Evolutionary conservation across 2,797 vertebrate species (phyloP).

Genomic region (Onychomys torridus): DNA sequence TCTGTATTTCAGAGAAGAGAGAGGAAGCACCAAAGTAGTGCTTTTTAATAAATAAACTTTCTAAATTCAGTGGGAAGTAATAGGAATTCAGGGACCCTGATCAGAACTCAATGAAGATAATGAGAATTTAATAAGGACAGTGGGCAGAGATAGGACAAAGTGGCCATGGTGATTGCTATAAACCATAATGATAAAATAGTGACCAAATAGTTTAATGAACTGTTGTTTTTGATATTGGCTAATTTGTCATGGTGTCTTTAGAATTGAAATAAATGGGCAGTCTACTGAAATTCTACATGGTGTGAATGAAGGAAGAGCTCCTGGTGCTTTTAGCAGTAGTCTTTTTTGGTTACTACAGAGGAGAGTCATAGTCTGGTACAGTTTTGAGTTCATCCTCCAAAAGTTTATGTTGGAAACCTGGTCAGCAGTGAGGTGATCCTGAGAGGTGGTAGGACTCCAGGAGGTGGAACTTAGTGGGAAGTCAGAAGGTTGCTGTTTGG

Average conservation of each 20-base stretch:
- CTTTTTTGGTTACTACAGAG: neutral
- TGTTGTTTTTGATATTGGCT: conserved; percentile 20
- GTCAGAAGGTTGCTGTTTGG: neutral
- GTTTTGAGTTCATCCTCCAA: neutral
- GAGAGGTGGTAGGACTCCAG: neutral
- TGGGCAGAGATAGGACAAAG: neutral
- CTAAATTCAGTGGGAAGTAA: neutral
- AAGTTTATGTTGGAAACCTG: neutral
- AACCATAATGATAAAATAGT: conserved; percentile 14
- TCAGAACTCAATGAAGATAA: neutral
- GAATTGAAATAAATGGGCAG: neutral
- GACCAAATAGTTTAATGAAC: neutral
- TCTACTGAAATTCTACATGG: neutral
- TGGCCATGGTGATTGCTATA: neutral
- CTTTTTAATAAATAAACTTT: neutral
- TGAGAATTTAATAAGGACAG: neutral
- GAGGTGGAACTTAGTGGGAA: neutral
- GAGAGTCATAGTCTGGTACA: neutral
- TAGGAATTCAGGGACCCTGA: neutral
- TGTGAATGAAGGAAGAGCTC: neutral
- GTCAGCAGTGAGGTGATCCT: neutral
- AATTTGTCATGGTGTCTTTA: neutral
- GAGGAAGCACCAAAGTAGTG: neutral
- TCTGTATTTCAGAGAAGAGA: neutral
- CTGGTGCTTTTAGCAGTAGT: neutral